Evolutionary conservation across 2,797 vertebrate genomes (phyloP).

Genomic region (Cichlasoma orientale): DNA sequence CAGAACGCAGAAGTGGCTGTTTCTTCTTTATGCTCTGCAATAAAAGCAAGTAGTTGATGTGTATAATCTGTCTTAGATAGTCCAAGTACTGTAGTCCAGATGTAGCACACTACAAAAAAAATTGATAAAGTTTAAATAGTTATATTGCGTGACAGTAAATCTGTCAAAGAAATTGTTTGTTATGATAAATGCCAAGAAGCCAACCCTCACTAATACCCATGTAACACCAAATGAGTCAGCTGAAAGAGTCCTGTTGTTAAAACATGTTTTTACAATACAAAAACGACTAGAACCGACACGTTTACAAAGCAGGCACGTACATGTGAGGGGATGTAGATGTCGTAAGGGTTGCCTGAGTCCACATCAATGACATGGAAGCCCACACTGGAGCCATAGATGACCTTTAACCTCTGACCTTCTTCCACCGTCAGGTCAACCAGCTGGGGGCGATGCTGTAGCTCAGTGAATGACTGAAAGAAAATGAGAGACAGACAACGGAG

Average conservation of each 20-base stretch:
- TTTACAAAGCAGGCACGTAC: constrained; percentile 54
- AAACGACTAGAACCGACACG: background rate
- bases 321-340: constrained; percentile 89
- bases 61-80: background rate
- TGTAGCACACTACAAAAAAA: constrained; percentile 10
- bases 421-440: constrained; percentile 92
- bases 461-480: constrained; percentile 93
- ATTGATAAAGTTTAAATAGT: background rate
- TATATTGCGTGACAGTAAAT: constrained; percentile 3
- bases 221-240: background rate
- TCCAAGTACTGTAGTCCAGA: background rate
- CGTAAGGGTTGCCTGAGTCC: constrained; percentile 92
- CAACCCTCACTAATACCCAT: background rate
- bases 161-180: constrained; percentile 5
- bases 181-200: background rate
- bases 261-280: background rate
- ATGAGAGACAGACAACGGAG: constrained; percentile 60
- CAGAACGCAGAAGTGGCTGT: background rate
- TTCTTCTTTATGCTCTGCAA: background rate
- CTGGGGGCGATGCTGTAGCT: constrained; percentile 91
- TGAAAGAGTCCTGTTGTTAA: background rate
- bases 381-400: constrained; percentile 90
- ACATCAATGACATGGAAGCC: constrained; percentile 94
- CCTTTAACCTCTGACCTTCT: constrained; percentile 92
- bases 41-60: background rate